These are phyloP conservation scores for Nymphalis polychloros DNA, from an alignment of 2,888 invertebrate species.

Conservation along the genomic window DNA sequence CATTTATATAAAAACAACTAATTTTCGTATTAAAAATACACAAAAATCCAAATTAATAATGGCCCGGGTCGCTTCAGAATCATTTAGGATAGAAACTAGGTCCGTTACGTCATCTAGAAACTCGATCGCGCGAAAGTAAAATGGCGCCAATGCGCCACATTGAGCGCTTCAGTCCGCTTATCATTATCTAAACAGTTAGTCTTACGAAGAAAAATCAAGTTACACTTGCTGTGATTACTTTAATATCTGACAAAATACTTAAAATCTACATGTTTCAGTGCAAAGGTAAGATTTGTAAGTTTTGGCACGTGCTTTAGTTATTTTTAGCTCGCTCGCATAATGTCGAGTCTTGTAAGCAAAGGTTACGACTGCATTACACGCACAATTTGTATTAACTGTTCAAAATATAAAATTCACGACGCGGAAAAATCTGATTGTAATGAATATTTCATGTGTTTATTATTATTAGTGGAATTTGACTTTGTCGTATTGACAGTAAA, in stretches of 20 bases:
- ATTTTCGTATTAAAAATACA: conserved; percentile 54
- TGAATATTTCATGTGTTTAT: conserved; percentile 31
- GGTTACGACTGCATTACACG: conserved; percentile 3
- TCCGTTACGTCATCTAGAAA: conserved; percentile 73
- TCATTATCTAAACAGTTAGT: conserved; percentile 26
- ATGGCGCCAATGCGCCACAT: conserved; percentile 71
- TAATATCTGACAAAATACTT: neutral
- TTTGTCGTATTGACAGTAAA: conserved; percentile 72
- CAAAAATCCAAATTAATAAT: conserved; percentile 46
- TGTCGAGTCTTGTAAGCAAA: conserved; percentile 10
- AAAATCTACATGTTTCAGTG: conserved; percentile 4
- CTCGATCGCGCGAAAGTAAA: conserved; percentile 70
- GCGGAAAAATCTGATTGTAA: neutral
- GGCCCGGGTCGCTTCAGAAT: conserved; percentile 40
- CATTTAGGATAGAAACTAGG: conserved; percentile 51
- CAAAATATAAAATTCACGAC: neutral
- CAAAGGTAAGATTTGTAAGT: conserved; percentile 17
- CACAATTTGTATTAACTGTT: neutral
- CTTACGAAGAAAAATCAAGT: conserved; percentile 17
- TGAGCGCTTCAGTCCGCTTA: conserved; percentile 33
- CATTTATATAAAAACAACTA: conserved; percentile 76
- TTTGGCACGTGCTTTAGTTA: conserved; percentile 71
- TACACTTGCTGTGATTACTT: neutral
- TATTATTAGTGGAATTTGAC: conserved; percentile 37
- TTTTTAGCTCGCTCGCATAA: conserved; percentile 60